Conservation (phyloP, 2,888 invertebrate species). For the Harpagoxenus sublaevis region DNA sequence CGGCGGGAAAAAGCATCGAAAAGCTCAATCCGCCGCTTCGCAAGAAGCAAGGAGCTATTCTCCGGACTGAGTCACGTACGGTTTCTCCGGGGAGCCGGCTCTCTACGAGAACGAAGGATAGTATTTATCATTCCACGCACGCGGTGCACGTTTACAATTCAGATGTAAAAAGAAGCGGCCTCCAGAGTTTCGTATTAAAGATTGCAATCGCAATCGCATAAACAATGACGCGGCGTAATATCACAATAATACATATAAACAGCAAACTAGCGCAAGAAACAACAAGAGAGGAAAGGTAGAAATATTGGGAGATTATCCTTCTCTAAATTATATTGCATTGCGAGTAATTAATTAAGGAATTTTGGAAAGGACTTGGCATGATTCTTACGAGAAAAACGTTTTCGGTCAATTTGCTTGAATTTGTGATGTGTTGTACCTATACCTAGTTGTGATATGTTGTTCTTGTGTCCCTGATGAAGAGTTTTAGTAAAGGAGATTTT, state of each 20-base stretch:
- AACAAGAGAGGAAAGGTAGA: too few relatives aligned
- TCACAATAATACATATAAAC: constrained; percentile 28
- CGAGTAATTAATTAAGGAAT: background rate
- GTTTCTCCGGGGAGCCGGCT: constrained; percentile 46
- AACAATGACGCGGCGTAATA: constrained; percentile 41
- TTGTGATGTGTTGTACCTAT: too few relatives aligned
- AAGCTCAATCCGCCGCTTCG: constrained; percentile 62
- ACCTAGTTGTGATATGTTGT: too few relatives aligned
- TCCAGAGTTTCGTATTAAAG: constrained; percentile 49
- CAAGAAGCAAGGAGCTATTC: constrained; percentile 61
- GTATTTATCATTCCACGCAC: constrained; percentile 56
- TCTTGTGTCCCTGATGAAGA: too few relatives aligned
- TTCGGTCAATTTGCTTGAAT: too few relatives aligned
- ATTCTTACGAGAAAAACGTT: too few relatives aligned
- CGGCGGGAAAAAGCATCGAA: constrained; percentile 44
- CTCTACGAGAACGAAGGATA: constrained; percentile 45
- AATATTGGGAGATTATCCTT: background rate
- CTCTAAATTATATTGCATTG: too few relatives aligned
- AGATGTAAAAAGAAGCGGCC: constrained; percentile 48
- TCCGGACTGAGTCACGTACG: constrained; percentile 53
- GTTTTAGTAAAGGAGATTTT: too few relatives aligned
- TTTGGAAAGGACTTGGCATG: background rate
- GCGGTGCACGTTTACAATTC: constrained; percentile 48
- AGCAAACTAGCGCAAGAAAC: background rate
- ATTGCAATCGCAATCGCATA: constrained; percentile 55